Base-by-base conservation (phyloP, 2,888 invertebrate species). In the Halictus ligatus region DNA sequence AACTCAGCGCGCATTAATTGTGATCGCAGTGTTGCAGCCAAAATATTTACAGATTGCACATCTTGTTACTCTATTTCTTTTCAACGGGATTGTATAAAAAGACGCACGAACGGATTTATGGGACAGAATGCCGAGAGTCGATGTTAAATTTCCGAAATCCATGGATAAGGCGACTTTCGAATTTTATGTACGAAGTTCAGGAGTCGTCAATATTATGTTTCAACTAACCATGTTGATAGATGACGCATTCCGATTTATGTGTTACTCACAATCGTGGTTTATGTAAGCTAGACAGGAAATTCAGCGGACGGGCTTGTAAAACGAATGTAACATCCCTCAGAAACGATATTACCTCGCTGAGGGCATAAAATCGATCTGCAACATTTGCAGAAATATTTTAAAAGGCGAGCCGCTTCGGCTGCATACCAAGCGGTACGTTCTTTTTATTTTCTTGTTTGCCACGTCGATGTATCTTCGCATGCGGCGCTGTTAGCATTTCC, bases 321-420 rank as follows among this genome's bases (percentile, higher is more conserved):
- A 60, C 60, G 60, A 60, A 60, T 25, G 25, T 15, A 60, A 25
- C 60, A 29, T 60, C 60, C 25, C 25, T 60, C 60, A 13, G 60
- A 25, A 13, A 25, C 15, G 60, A 29, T 25, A 13, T 60, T 60
- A 25, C 60, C 7, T 13, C 25, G 60, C 25, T 15, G 60, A 60
- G 1, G 60, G 15, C 60, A 25, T 60, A 60, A 60, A 25, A 60
- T 60, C 60, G 60, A 60, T 60, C 25, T 29, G 60, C 60, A 60
- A 60, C 60, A 60, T 60, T 60, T 60, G 60, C 60, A 60, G 60
- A 60, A 60, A 60, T 60, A 60, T 60, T 60, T 60, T 60, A 60
- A 60, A 60, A 60, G 60, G 25, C 25, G 25, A 15, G 25, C 2
- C 60, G 60, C 69, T 77, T 29, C 46, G 1, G 50, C 13, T 35